Percentiles rank a stretch among this genome's conserved stretches.
Conservation (phyloP, 23 tunicate genomes). For the Ciona savignyi region DNA sequence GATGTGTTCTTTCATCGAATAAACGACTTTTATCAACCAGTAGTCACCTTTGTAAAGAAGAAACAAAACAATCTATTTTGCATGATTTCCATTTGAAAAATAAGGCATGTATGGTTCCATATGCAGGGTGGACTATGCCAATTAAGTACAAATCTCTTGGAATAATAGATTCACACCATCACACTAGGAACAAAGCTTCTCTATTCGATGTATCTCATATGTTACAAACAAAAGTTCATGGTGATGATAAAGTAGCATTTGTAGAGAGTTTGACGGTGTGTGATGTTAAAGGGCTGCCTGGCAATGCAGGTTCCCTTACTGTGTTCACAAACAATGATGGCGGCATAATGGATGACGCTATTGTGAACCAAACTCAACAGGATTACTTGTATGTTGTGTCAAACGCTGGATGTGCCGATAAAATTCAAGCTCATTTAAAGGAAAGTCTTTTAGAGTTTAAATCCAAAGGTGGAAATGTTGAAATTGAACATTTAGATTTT, state of each 20-base stretch:
- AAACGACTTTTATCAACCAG: background rate
- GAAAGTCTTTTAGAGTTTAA: constrained; percentile 19
- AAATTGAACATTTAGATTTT: constrained; percentile 60
- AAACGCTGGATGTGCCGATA: constrained; percentile 84
- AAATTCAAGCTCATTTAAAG: constrained; percentile 52
- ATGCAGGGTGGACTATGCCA: constrained; percentile 96
- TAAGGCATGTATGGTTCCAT: constrained; percentile 89
- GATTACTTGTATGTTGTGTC: constrained; percentile 85
- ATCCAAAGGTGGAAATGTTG: constrained; percentile 31
- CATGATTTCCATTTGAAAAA: constrained; percentile 65
- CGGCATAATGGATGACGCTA: constrained; percentile 90
- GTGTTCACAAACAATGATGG: constrained; percentile 74
- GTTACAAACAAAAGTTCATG: constrained; percentile 85
- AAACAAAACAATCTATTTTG: constrained; percentile 53
- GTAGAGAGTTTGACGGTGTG: constrained; percentile 78
- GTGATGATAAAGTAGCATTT: constrained; percentile 55
- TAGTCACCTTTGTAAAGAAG: background rate
- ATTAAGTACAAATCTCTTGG: constrained; percentile 73
- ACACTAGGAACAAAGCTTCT: constrained; percentile 73
- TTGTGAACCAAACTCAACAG: constrained; percentile 67
- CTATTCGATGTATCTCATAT: constrained; percentile 96
- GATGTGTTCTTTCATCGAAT: background rate
- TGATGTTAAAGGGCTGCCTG: constrained; percentile 41
- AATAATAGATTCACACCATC: constrained; percentile 64
- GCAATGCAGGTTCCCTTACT: constrained; percentile 60